Conservation (phyloP, 2,888 invertebrate species). For the Eilema sororculum region DNA sequence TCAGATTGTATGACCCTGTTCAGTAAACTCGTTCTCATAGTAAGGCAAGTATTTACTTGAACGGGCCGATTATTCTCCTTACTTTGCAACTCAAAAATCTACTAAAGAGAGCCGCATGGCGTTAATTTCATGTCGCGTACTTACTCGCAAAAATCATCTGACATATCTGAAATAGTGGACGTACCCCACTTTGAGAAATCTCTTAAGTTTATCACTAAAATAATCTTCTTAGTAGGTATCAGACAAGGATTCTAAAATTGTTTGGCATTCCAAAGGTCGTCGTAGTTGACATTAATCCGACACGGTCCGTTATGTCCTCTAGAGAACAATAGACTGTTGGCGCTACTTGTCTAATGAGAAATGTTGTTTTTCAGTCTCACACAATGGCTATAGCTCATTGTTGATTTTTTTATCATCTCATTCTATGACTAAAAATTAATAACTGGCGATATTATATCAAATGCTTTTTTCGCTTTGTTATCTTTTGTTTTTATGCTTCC, state of each 20-base stretch:
- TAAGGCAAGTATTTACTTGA: too few species aligned
- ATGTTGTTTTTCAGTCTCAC: constrained; percentile 81
- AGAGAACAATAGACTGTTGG: constrained; percentile 81
- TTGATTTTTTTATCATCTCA: constrained; percentile 75
- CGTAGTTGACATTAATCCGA: constrained; percentile 79
- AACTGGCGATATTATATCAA: constrained; percentile 34
- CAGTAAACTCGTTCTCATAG: too few species aligned
- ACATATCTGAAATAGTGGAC: not conserved
- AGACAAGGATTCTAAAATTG: constrained; percentile 31
- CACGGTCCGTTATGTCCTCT: constrained; percentile 83
- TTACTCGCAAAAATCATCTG: not conserved
- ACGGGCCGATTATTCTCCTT: not conserved
- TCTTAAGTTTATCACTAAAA: not conserved
- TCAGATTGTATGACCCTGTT: too few species aligned
- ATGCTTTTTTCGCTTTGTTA: constrained; percentile 16
- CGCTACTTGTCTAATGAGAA: constrained; percentile 84
- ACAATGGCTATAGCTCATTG: constrained; percentile 79
- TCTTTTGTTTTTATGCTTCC: constrained; percentile 23
- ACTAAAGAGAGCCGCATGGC: not conserved
- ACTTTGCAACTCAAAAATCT: not conserved
- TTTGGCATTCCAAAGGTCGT: constrained; percentile 68
- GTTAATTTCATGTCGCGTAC: too few species aligned
- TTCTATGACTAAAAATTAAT: constrained; percentile 67
- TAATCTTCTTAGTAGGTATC: constrained; percentile 15
- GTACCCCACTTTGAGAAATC: not conserved